Conservation (phyloP, 2,888 invertebrate genomes). For the Timandra comae region DNA sequence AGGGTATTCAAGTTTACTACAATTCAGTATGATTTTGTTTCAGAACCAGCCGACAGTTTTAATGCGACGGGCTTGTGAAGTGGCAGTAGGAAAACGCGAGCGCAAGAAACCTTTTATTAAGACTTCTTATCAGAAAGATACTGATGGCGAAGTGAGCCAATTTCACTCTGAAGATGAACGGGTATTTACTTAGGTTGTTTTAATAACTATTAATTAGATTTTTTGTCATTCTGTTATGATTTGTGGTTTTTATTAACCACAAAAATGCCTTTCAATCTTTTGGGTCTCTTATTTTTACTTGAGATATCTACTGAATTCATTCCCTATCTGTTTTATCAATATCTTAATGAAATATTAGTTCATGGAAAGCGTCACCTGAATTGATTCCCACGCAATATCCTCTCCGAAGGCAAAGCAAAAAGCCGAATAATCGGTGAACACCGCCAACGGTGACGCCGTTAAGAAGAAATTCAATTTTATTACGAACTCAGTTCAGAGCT, state of each 20-base stretch:
- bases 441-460: conserved; percentile 31
- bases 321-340: too few species aligned
- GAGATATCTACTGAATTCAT: too few species aligned
- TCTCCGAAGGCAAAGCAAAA: conserved; percentile 62
- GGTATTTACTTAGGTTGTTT: conserved; percentile 49
- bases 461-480: conserved; percentile 64
- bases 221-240: too few species aligned
- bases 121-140: conserved; percentile 36
- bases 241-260: too few species aligned
- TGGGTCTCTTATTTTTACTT: too few species aligned
- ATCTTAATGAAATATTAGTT: too few species aligned
- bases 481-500: conserved; percentile 38
- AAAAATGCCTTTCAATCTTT: too few species aligned
- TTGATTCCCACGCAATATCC: conserved; percentile 71
- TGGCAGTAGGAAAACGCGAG: conserved; percentile 46
- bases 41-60: conserved; percentile 57
- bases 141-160: conserved; percentile 35
- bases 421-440: conserved; percentile 52
- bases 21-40: too few species aligned
- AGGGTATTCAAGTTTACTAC: too few species aligned
- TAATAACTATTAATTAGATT: too few species aligned
- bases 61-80: conserved; percentile 61
- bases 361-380: conserved; percentile 58
- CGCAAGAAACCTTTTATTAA: conserved; percentile 44
- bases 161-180: conserved; percentile 53